Conservation (phyloP, 23 tunicate genomes). For the Ciona savignyi region DNA sequence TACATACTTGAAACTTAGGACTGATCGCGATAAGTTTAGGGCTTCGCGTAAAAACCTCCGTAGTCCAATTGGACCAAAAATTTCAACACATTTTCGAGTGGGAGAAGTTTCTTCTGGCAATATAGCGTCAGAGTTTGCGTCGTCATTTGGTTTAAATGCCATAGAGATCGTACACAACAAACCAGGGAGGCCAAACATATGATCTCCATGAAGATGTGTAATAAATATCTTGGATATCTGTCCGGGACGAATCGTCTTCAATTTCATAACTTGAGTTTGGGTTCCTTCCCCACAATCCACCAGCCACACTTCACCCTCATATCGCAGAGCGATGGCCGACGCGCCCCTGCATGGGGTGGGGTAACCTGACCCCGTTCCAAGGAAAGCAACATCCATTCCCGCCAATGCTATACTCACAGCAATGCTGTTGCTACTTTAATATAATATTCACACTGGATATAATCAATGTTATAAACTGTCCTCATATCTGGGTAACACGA, state of each 20-base stretch:
- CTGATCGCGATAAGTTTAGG: slow-evolving; percentile 67
- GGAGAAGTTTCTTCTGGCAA: background rate
- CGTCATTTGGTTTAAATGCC: slow-evolving; percentile 44
- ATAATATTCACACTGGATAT: no score
- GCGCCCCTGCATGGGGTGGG: slow-evolving; percentile 80
- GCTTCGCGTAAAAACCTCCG: slow-evolving; percentile 75
- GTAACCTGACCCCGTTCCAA: slow-evolving; percentile 92
- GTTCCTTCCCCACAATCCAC: slow-evolving; percentile 99
- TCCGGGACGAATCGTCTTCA: slow-evolving; percentile 62
- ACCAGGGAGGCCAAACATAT: slow-evolving; percentile 96
- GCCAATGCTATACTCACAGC: no score
- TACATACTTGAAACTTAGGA: slow-evolving; percentile 71
- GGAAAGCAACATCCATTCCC: slow-evolving; percentile 58
- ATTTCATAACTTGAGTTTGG: slow-evolving; percentile 90
- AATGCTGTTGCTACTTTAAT: no score
- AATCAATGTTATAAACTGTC: no score
- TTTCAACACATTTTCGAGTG: slow-evolving; percentile 46
- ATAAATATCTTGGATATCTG: slow-evolving; percentile 76
- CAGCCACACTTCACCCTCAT: slow-evolving; percentile 86
- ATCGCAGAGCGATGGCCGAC: slow-evolving; percentile 70
- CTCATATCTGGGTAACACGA: no score
- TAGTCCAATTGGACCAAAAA: slow-evolving; percentile 83
- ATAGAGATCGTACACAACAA: slow-evolving; percentile 89
- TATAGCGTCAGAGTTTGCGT: background rate
- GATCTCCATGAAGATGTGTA: slow-evolving; percentile 97